Evolutionary conservation across 2,888 invertebrate species (phyloP).

Genomic region (Cosmopolites sordidus): DNA sequence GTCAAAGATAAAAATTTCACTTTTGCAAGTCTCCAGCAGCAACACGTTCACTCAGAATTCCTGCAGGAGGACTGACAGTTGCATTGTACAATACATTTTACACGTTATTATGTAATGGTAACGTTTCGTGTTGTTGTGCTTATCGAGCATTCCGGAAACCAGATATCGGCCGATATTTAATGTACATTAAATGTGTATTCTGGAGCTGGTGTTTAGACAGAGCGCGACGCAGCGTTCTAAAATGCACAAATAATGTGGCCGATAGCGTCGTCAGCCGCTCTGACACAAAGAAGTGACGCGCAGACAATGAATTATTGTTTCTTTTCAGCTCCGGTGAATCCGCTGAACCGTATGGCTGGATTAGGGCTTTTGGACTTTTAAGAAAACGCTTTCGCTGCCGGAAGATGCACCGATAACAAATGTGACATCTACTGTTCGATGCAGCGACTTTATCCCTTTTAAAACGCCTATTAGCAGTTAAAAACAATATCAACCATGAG

Average conservation of each 20-base stretch:
- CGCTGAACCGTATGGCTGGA: slow-evolving; percentile 1
- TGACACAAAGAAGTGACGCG: slow-evolving; percentile 21
- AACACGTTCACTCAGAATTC: not conserved
- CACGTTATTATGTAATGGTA: not conserved
- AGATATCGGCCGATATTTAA: slow-evolving; percentile 28
- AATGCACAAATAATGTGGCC: slow-evolving; percentile 16
- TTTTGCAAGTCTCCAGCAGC: not conserved
- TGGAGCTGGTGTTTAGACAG: not conserved
- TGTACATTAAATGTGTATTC: slow-evolving; percentile 20
- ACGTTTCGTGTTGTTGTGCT: slow-evolving; percentile 2
- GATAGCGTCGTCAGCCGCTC: slow-evolving; percentile 21
- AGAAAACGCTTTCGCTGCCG: not conserved
- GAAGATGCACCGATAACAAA: not conserved
- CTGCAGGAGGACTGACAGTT: not conserved
- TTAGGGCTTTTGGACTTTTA: slow-evolving; percentile 2
- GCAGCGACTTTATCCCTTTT: too few species aligned
- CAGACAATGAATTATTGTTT: slow-evolving; percentile 26
- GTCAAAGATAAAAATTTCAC: too few species aligned
- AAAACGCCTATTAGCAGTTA: too few species aligned
- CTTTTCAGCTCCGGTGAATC: slow-evolving; percentile 15
- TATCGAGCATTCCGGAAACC: slow-evolving; percentile 23
- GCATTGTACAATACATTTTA: slow-evolving; percentile 1
- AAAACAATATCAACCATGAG: too few species aligned
- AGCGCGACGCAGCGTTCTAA: not conserved
- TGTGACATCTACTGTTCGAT: too few species aligned